Conservation (phyloP, 2,888 invertebrate species). For the Folsomia manolachei region DNA sequence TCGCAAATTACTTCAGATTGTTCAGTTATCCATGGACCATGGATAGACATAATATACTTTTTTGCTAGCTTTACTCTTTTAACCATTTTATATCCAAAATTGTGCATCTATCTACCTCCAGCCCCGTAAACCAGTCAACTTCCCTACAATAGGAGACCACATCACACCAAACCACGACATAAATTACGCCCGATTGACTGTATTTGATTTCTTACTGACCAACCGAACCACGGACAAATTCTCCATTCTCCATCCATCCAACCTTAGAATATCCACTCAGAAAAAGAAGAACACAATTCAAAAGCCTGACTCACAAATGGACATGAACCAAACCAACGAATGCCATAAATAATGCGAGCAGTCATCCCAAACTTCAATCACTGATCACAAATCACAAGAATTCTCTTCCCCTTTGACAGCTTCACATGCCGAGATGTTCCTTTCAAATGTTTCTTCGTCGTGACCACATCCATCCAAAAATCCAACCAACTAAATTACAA, state of each 20-base stretch:
- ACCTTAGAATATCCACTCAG: background rate
- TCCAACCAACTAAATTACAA: too few relatives aligned
- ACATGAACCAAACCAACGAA: background rate
- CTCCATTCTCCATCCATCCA: background rate
- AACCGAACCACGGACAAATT: background rate
- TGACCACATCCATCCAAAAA: conserved; percentile 11
- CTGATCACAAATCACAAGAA: conserved; percentile 15
- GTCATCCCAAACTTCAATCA: conserved; percentile 19
- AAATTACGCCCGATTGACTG: conserved; percentile 3
- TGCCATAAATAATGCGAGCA: conserved; percentile 3
- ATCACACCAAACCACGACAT: background rate
- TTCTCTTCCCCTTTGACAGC: conserved; percentile 17
- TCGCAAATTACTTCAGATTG: too few relatives aligned
- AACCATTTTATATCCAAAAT: too few relatives aligned
- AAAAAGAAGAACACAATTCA: background rate
- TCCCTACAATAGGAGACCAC: too few relatives aligned
- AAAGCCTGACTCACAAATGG: background rate
- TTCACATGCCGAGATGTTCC: too few relatives aligned
- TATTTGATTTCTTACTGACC: background rate
- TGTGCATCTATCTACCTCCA: too few relatives aligned
- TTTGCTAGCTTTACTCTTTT: too few relatives aligned
- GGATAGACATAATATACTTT: too few relatives aligned
- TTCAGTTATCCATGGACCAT: too few relatives aligned
- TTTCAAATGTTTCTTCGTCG: conserved; percentile 11
- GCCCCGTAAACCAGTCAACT: too few relatives aligned